Evolutionary conservation across 2,888 invertebrate genomes (phyloP), one percentile per base, ranked within the genome.

Genomic region (Galerucella calmariensis): DNA sequence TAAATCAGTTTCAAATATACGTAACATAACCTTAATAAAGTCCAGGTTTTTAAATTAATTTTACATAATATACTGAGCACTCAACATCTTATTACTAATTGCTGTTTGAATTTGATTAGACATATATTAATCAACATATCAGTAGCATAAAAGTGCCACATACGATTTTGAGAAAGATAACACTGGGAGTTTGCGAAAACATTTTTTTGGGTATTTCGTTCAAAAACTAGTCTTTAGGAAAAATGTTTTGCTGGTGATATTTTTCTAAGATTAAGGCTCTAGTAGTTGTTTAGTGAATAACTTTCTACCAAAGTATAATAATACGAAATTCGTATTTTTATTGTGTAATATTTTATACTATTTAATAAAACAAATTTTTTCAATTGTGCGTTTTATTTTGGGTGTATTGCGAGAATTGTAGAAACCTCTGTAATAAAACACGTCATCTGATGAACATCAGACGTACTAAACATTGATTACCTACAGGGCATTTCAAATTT

Each of bases 301-400:
- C 51, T 66, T 80, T 79, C 77, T 82, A 81, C 82, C 82, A 82
- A 82, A 82, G 82, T 81, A 20, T 20, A 20, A 20, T 20, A 78
- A 80, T 81, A 81, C 79, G 78, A 77, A 81, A 80, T 79, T 78
- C 81, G 77, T 82, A 82, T 82, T 82, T 63, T 81, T 76, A 75
- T 68, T 72, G 71, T 76, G 67, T 77, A 78, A 41, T 72, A 72
- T 75, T 63, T 75, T 58, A 68, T 66, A 59, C 48, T 51, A 72
- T 58, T 14, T 61, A 66, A 72, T 73, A 62, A 51, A 68, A 63
- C 41, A 46, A 48, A 9, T 41, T 72, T 56, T 65, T 72, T 53
- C 14, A 27, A 65, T 27, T 10, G 8, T 14, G 16, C 12, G 46
- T 58, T 48, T 67, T n/a, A 20, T 67, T 67, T 56, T 20, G 16